Base-by-base conservation (phyloP, 2,888 invertebrate species). In the Xestobium rufovillosum region DNA sequence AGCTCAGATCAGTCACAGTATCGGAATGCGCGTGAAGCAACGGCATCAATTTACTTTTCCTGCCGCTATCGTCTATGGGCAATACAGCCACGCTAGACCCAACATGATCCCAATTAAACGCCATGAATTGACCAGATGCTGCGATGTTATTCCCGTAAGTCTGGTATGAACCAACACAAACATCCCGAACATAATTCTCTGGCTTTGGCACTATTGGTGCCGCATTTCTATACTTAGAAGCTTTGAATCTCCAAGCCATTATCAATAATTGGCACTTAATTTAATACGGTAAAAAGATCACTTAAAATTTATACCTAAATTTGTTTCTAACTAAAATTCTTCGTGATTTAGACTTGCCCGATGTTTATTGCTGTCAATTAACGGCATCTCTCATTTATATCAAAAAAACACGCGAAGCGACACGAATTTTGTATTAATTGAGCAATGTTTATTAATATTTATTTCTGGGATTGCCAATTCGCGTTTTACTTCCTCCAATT, bases 181-280 rank as follows among this genome's bases (percentile, higher is more conserved):
- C 78, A 63, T 94, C 94, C 50, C 88, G 77, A 49, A 80, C 63
- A 71, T 85, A 83, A 49, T 86, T 84, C 73, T 95, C 94, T 41
- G 91, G 90, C 64, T 94, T 95, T 25, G 94, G 92, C 57, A 91
- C 83, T 59, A 92, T 91, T 27, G 95, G 92, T 50, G 90, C 85
- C 46, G 95, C 91, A 82, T 96, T 96, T 77, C 95, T 96, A 69
- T 90, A 96, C 69, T 96, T 96, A 45, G 94, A 94, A 63, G 91
- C 90, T 75, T 95, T 94, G 71, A 95, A 95, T 69, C 92, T 77
- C 87, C 89, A 89, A 68, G 89, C 87, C 89, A 90, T 89, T 45
- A 54, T 64, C n/a, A n/a, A n/a, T n/a, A n/a, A n/a, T n/a, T n/a
- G n/a, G n/a, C n/a, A n/a, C n/a, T n/a, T n/a, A n/a, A n/a, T n/a